phyloP scores from a whole-genome alignment of 1,140 invertebrate genomes.

The Hormaphis cornu region DNA sequence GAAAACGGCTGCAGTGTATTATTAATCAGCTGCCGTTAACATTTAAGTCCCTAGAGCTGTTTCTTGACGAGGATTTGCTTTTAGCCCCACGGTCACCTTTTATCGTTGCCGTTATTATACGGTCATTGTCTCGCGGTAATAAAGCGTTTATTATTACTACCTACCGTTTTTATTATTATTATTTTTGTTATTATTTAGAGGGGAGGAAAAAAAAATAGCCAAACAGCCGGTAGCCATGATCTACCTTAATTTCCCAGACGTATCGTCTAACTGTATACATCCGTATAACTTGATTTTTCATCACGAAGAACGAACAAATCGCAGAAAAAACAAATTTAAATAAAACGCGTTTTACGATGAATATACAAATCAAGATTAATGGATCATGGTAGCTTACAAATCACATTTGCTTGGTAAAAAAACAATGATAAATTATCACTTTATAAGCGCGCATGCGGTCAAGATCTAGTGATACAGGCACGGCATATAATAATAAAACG shows the following conservation, averaged over 20 bases:
- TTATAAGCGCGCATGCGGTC: too few relatives aligned
- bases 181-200: neutral
- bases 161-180: neutral
- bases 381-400: too few relatives aligned
- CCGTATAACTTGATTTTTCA: too few relatives aligned
- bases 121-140: conserved; percentile 30
- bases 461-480: too few relatives aligned
- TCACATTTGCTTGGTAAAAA: too few relatives aligned
- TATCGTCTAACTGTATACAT: too few relatives aligned
- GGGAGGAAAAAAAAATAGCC: neutral
- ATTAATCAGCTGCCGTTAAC: conserved; percentile 29
- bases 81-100: conserved; percentile 28
- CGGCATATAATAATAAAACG: too few relatives aligned
- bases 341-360: too few relatives aligned
- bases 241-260: conserved; percentile 16
- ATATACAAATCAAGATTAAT: too few relatives aligned
- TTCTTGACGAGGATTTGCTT: conserved; percentile 29
- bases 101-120: conserved; percentile 26
- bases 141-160: conserved; percentile 26
- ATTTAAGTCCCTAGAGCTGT: conserved; percentile 14
- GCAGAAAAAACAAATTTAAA: too few relatives aligned
- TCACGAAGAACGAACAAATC: too few relatives aligned
- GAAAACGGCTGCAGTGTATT: conserved; percentile 20
- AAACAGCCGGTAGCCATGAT: neutral
- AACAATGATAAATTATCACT: too few relatives aligned